A percentile compares a stretch with the other conserved stretches of the same genome.
phyloP scores from a whole-genome alignment of 2,113 vertebrate species.

The Sceloporus tristichus region DNA sequence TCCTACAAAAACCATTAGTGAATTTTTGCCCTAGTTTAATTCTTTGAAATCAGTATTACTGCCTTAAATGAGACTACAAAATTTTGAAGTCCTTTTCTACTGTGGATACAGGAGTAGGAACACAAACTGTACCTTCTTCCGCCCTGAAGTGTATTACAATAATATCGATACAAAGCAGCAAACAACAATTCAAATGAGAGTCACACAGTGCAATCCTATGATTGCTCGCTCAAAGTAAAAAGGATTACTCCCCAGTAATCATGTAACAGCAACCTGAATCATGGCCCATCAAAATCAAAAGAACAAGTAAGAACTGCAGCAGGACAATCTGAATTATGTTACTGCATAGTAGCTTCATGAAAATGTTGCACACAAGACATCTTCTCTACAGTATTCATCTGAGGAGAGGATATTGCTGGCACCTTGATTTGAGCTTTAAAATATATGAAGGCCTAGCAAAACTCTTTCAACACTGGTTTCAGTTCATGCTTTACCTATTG shows the following conservation, averaged over 20 bases:
- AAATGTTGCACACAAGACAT: too few species aligned
- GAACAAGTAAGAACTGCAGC: not conserved
- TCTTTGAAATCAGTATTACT: not conserved
- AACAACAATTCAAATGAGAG: not conserved
- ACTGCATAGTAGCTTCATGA: not conserved
- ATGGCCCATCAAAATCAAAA: not conserved
- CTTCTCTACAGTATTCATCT: too few species aligned
- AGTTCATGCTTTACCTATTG: not conserved
- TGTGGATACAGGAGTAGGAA: not conserved
- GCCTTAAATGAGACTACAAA: not conserved
- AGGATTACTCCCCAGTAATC: too few species aligned
- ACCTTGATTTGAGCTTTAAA: not conserved
- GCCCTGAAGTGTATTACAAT: not conserved
- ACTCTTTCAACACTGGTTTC: not conserved
- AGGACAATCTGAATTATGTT: not conserved
- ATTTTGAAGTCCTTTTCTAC: not conserved
- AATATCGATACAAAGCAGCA: not conserved
- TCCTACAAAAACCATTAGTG: too few species aligned
- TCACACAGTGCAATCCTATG: not conserved
- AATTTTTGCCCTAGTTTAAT: too few species aligned
- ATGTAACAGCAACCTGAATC: not conserved
- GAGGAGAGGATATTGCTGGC: too few species aligned
- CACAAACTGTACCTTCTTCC: not conserved
- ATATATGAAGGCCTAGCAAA: not conserved
- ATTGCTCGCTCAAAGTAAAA: not conserved